phyloP scores from a whole-genome alignment of 2,797 vertebrate species.

The Mastacembelus armatus region DNA sequence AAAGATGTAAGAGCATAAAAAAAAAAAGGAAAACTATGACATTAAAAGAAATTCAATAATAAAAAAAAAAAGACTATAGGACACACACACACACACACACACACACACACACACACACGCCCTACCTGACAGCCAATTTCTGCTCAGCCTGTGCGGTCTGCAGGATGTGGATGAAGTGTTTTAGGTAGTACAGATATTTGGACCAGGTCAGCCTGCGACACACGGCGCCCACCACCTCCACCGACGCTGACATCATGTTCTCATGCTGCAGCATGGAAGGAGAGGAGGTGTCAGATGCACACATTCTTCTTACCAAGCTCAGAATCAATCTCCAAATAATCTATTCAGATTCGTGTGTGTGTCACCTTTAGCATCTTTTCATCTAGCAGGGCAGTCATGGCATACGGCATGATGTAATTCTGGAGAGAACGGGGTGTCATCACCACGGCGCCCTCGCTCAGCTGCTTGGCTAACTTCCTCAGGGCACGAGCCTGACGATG shows the following conservation, averaged over 20 bases:
- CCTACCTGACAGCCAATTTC: conserved; percentile 93
- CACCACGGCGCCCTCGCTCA: conserved; percentile 86
- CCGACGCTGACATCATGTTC: conserved; percentile 90
- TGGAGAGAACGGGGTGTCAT: conserved; percentile 93
- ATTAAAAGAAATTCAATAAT: neutral
- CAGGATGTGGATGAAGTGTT: conserved; percentile 92
- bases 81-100: neutral
- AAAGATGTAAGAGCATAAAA: neutral
- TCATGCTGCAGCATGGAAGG: conserved; percentile 86
- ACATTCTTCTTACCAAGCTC: too few relatives aligned
- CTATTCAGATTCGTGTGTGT: neutral
- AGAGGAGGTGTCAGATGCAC: neutral
- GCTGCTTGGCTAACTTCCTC: conserved; percentile 92
- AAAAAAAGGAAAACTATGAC: neutral
- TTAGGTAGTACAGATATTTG: conserved; percentile 93
- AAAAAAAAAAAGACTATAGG: too few relatives aligned
- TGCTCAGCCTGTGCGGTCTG: conserved; percentile 89
- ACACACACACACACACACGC: neutral
- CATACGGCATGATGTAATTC: conserved; percentile 97
- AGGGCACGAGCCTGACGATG: conserved; percentile 94
- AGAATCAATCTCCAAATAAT: too few relatives aligned
- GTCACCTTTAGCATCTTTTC: conserved; percentile 95
- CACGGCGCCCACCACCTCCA: conserved; percentile 93
- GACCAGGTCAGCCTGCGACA: conserved; percentile 94
- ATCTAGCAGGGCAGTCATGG: conserved; percentile 89